Base-by-base conservation (phyloP, 2,888 invertebrate species). In the Yponomeuta sedellus region DNA sequence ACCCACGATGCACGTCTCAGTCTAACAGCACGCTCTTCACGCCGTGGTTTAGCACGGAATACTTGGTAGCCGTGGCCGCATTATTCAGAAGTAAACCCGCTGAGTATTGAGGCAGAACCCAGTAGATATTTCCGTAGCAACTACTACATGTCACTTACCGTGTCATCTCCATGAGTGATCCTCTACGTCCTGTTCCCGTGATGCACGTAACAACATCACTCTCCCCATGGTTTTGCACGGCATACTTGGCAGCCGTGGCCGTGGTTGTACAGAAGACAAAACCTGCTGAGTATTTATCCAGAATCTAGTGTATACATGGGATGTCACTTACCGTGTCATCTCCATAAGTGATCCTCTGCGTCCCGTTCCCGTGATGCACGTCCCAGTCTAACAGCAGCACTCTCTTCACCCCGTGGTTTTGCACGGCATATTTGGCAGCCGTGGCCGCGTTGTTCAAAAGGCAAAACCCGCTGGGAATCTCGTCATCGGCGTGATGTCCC, bases 1-100 rank as follows among this genome's bases (percentile, higher is more conserved):
- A 97, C 11, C 98, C 98, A 80, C 99, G 98, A 78, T 99, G 98
- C 2, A 99, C 95, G 83, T 99, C 99, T 97, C 98, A 99, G 88
- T 99, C 99, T 0, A 99, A 82, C 66, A 99, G 94, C 61, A 96
- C 76, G n/a, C n/a, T 91, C 72, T 92, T 88, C 0, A 95, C 75
- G 0, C 92, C 92, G 77, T 94, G 93, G 67, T 83, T 84, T 20
- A 89, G 80, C 1, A 94, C 80, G 0, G 97, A 97, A 81, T 96
- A 94, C 71, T 92, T 92, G 0, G 98, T 97, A 3, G 96, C 97
- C 22, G 97, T 88, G 0, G 96, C 96, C 5, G 96, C 94, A 80
- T 96, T 97, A 87, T 98, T 98, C 71, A 97, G 94, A 68, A 97
- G 98, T 98, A 89, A 98, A 98, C 0, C 98, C 98, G 81, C 40